Percentiles rank a stretch among this genome's conserved stretches.
Evolutionary conservation across 2,888 invertebrate genomes (phyloP).

Genomic region (Boloria selene): DNA sequence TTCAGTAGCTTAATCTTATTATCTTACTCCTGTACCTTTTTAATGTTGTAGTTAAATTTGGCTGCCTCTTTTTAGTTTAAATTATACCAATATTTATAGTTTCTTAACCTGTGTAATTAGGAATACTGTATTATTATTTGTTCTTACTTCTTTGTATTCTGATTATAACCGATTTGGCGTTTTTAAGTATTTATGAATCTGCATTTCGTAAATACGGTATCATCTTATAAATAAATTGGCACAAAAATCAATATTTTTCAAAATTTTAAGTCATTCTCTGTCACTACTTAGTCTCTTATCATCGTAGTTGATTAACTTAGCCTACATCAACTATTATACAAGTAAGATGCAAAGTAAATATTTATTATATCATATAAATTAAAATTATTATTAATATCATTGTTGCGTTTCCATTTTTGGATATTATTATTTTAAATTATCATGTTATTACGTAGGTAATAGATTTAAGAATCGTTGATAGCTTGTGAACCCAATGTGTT

Average conservation of each 20-base stretch:
- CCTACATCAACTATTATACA: too few relatives aligned
- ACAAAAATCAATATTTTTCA: conserved; percentile 42
- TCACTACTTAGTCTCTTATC: conserved; percentile 29
- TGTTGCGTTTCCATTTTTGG: background rate
- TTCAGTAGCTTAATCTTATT: conserved; percentile 12
- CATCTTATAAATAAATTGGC: conserved; percentile 60
- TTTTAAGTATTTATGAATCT: conserved; percentile 53
- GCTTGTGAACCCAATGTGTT: background rate
- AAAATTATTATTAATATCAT: background rate
- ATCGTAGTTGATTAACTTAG: too few relatives aligned
- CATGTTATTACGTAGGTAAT: too few relatives aligned
- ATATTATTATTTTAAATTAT: background rate
- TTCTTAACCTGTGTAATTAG: conserved; percentile 39
- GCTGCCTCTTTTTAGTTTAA: conserved; percentile 36
- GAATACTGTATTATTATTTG: conserved; percentile 38
- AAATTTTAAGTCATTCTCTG: conserved; percentile 59
- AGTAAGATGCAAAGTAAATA: too few relatives aligned
- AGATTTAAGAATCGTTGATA: background rate
- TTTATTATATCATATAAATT: background rate
- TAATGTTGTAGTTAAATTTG: conserved; percentile 22
- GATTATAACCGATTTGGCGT: conserved; percentile 54
- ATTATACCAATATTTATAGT: conserved; percentile 32
- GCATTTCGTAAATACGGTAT: conserved; percentile 42
- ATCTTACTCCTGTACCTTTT: conserved; percentile 5
- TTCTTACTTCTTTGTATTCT: conserved; percentile 59